Conservation (phyloP, 2,113 vertebrate species). For the Cynoglossus semilaevis region DNA sequence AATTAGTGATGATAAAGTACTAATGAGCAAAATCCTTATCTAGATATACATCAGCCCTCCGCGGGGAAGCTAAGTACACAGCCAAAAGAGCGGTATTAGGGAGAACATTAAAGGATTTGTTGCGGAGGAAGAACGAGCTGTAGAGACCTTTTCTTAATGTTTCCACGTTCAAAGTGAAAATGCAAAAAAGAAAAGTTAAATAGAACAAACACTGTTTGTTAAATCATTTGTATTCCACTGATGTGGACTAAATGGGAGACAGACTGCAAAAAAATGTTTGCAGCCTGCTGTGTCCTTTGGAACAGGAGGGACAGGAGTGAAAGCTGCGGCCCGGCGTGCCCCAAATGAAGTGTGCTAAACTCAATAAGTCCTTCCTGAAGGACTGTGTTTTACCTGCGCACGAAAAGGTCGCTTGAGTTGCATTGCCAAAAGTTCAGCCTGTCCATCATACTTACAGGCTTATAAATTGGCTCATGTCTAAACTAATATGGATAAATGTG, state of each 20-base stretch:
- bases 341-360: constrained; percentile 24
- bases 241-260: constrained; percentile 57
- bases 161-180: constrained; percentile 49
- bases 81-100: constrained; percentile 15
- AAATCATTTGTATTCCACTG: constrained; percentile 52
- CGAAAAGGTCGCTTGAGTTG: constrained; percentile 42
- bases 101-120: constrained; percentile 27
- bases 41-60: constrained; percentile 19
- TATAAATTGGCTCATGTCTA: constrained; percentile 41
- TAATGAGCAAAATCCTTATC: constrained; percentile 47
- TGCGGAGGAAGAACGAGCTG: background rate
- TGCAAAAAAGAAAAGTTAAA: constrained; percentile 25
- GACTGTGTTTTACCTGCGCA: constrained; percentile 28
- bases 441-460: constrained; percentile 60
- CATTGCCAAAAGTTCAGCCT: constrained; percentile 38
- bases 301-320: constrained; percentile 21
- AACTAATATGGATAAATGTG: constrained; percentile 61
- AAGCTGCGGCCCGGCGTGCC: constrained; percentile 40
- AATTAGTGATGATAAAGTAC: constrained; percentile 52
- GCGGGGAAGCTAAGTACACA: constrained; percentile 33
- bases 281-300: constrained; percentile 15
- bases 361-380: constrained; percentile 20
- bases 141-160: constrained; percentile 25
- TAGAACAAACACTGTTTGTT: constrained; percentile 50
- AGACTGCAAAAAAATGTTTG: constrained; percentile 16